These are phyloP conservation scores for Argynnis bischoffii DNA, from an alignment of 2,888 invertebrate species.

Conservation along the genomic window DNA sequence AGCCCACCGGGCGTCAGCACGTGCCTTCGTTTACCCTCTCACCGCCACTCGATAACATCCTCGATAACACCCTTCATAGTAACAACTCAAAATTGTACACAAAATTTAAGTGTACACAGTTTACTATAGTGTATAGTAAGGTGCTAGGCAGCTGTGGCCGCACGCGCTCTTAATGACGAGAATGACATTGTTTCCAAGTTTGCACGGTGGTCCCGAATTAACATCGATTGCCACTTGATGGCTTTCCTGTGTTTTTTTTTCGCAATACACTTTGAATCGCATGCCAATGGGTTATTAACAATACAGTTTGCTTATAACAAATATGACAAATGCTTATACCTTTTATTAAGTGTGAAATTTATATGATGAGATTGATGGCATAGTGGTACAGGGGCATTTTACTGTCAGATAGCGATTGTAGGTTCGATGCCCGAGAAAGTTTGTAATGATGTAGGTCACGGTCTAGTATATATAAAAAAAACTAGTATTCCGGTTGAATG, in stretches of 20 bases:
- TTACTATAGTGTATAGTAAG: conserved; percentile 32
- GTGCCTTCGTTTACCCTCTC: conserved; percentile 64
- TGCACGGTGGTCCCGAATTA: conserved; percentile 67
- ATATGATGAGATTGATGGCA: no score
- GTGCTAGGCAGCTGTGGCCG: conserved; percentile 63
- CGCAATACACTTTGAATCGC: conserved; percentile 22
- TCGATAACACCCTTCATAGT: conserved; percentile 49
- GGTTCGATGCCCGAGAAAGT: no score
- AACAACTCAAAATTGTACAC: conserved; percentile 27
- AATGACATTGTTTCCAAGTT: conserved; percentile 54
- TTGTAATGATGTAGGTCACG: no score
- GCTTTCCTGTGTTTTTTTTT: conserved; percentile 55
- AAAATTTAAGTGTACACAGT: conserved; percentile 10
- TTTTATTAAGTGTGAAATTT: neutral
- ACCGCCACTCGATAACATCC: conserved; percentile 54
- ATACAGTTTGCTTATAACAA: neutral
- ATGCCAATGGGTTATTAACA: conserved; percentile 22
- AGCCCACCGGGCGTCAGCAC: conserved; percentile 59
- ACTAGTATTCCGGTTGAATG: no score
- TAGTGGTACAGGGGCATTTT: no score
- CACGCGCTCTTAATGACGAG: conserved; percentile 71
- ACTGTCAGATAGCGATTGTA: no score
- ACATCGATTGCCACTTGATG: conserved; percentile 68
- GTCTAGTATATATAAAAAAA: no score
- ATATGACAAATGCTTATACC: neutral